These are phyloP conservation scores for Macrotrachela quadricornifera DNA, from an alignment of 1,140 invertebrate genomes.

Conservation along the genomic window DNA sequence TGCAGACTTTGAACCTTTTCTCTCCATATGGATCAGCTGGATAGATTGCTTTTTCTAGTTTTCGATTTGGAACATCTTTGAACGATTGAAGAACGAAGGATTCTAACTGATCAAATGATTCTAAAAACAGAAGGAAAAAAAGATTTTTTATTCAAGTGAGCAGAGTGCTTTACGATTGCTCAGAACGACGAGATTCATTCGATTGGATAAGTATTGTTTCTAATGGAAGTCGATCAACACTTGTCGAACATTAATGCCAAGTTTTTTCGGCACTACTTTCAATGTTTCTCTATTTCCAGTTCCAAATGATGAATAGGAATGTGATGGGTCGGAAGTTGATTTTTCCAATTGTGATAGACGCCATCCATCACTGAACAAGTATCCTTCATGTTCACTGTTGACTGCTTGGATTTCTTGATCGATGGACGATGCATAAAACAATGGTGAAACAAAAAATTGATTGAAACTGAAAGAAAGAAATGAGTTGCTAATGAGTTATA, in stretches of 20 bases:
- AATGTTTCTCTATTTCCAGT: conserved; percentile 67
- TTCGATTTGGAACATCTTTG: conserved; percentile 51
- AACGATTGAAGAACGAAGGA: conserved; percentile 54
- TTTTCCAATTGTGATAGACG: conserved; percentile 64
- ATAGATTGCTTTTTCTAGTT: conserved; percentile 27
- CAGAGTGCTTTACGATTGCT: no score
- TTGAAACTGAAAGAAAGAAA: conserved; percentile 47
- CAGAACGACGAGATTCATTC: conserved; percentile 69
- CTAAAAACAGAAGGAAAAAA: no score
- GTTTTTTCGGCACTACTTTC: conserved; percentile 50
- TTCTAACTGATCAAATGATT: conserved; percentile 64
- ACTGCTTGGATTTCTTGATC: conserved; percentile 82
- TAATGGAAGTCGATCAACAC: conserved; percentile 71
- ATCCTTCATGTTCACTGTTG: conserved; percentile 84
- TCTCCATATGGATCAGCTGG: no score
- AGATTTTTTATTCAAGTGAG: no score
- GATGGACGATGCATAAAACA: conserved; percentile 70
- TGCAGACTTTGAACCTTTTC: neutral
- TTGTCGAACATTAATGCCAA: conserved; percentile 54
- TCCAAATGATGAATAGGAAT: conserved; percentile 73
- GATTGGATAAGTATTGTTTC: conserved; percentile 71
- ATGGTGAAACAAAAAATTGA: conserved; percentile 73
- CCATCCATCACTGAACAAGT: conserved; percentile 65
- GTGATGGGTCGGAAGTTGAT: conserved; percentile 46
- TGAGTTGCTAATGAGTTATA: neutral